phyloP scores from a whole-genome alignment of 1,140 invertebrate genomes.

The Pissodes strobi region DNA sequence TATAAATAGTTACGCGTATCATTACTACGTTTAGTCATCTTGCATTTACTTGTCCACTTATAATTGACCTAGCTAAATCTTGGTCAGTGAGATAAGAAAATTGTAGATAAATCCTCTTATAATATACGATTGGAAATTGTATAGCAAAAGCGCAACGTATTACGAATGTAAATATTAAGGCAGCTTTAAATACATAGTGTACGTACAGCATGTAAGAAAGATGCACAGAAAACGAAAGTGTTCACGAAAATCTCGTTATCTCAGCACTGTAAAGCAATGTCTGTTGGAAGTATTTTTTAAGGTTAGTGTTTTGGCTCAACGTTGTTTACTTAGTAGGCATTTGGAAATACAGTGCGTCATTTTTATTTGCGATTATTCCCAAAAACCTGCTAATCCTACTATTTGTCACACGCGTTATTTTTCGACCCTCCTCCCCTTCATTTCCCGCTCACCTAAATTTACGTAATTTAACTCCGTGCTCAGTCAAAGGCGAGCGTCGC shows the following conservation, averaged over 20 bases:
- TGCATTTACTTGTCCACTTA: background rate
- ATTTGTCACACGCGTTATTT: slow-evolving; percentile 33
- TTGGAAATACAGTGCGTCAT: slow-evolving; percentile 23
- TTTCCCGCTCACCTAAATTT: slow-evolving; percentile 34
- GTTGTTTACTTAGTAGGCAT: slow-evolving; percentile 6
- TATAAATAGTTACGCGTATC: no score
- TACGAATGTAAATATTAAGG: no score
- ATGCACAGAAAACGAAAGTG: slow-evolving; percentile 9
- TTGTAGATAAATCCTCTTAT: no score
- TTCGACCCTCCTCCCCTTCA: slow-evolving; percentile 25
- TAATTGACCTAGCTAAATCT: background rate
- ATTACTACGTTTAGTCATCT: no score
- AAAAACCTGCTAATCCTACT: slow-evolving; percentile 19
- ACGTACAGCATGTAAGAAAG: background rate
- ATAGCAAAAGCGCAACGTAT: no score
- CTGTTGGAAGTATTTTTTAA: slow-evolving; percentile 21
- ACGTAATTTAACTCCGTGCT: slow-evolving; percentile 33
- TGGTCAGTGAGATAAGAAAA: no score
- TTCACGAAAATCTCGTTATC: background rate
- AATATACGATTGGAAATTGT: no score
- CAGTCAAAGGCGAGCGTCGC: slow-evolving; percentile 31
- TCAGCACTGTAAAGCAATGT: slow-evolving; percentile 5
- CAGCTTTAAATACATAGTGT: no score
- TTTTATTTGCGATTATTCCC: slow-evolving; percentile 25
- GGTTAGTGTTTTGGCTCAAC: slow-evolving; percentile 9